phyloP scores from a whole-genome alignment of 2,888 invertebrate genomes.

The Eilema depressum region DNA sequence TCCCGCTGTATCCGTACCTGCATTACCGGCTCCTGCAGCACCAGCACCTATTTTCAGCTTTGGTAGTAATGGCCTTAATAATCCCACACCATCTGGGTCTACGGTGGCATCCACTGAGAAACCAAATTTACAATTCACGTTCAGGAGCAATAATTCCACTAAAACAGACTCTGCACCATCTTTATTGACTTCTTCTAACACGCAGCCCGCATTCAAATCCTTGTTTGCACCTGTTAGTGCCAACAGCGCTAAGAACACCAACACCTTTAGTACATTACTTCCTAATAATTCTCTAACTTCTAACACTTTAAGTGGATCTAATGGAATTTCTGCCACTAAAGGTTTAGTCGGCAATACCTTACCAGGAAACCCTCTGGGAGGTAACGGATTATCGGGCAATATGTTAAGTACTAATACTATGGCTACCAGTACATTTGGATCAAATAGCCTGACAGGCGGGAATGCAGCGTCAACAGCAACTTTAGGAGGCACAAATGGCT shows the following conservation, averaged over 20 bases:
- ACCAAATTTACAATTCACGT: conserved; percentile 70
- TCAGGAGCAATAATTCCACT: conserved; percentile 54
- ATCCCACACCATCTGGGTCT: conserved; percentile 22
- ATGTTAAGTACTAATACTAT: conserved; percentile 27
- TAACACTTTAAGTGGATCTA: conserved; percentile 35
- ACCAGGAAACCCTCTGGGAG: conserved; percentile 16
- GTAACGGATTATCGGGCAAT: conserved; percentile 35
- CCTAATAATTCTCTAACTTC: conserved; percentile 29
- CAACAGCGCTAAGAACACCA: conserved; percentile 32
- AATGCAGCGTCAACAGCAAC: conserved; percentile 33
- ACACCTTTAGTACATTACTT: conserved; percentile 38
- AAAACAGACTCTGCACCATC: conserved; percentile 48
- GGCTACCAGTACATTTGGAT: conserved; percentile 29
- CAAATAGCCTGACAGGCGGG: conserved; percentile 25
- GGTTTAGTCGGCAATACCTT: conserved; percentile 16
- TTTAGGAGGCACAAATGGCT: conserved; percentile 43
- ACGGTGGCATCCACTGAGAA: conserved; percentile 51
- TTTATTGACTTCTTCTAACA: conserved; percentile 19
- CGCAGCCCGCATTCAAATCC: conserved; percentile 35
- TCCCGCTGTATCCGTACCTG: not conserved
- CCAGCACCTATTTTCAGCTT: conserved; percentile 65
- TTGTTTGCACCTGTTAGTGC: conserved; percentile 35
- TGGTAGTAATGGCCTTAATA: conserved; percentile 50
- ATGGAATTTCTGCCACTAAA: conserved; percentile 31
- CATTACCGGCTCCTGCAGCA: conserved; percentile 1